phyloP scores from a whole-genome alignment of 2,888 invertebrate species.

The Scaptomyza reducta region DNA sequence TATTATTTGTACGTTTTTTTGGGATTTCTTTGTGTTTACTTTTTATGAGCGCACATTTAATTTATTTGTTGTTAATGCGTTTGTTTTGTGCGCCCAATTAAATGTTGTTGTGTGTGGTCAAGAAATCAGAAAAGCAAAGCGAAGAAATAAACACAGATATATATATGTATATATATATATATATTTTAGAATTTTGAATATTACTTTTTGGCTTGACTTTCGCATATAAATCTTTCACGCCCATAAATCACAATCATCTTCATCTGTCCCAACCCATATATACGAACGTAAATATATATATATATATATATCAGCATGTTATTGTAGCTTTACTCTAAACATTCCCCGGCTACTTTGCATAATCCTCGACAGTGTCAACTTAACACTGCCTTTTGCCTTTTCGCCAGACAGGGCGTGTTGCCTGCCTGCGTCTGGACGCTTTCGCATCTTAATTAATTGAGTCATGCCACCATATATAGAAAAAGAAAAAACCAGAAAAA shows the following conservation, averaged over 20 bases:
- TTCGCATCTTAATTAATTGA: conserved; percentile 69
- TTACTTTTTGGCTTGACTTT: conserved; percentile 32
- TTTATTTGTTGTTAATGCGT: conserved; percentile 59
- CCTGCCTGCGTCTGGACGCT: conserved; percentile 66
- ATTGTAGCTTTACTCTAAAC: conserved; percentile 4
- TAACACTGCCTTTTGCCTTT: conserved; percentile 43
- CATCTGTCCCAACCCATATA: conserved; percentile 7
- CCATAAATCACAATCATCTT: conserved; percentile 42
- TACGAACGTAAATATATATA: background rate
- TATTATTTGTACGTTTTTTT: conserved; percentile 2
- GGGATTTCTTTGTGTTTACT: conserved; percentile 6
- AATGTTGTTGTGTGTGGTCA: conserved; percentile 62
- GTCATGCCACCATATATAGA: conserved; percentile 56
- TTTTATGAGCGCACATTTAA: conserved; percentile 47
- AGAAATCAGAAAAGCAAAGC: conserved; percentile 32
- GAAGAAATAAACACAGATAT: conserved; percentile 44
- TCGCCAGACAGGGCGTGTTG: conserved; percentile 65
- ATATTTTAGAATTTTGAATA: conserved; percentile 25
- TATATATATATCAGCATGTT: background rate
- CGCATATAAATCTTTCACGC: conserved; percentile 46
- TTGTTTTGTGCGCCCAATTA: conserved; percentile 43
- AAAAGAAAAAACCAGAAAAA: background rate
- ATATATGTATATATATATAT: too few species aligned
- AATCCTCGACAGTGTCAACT: conserved; percentile 60
- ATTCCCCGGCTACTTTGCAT: conserved; percentile 50